Conservation (phyloP, 2,888 invertebrate species). For the Melipona beecheii region DNA sequence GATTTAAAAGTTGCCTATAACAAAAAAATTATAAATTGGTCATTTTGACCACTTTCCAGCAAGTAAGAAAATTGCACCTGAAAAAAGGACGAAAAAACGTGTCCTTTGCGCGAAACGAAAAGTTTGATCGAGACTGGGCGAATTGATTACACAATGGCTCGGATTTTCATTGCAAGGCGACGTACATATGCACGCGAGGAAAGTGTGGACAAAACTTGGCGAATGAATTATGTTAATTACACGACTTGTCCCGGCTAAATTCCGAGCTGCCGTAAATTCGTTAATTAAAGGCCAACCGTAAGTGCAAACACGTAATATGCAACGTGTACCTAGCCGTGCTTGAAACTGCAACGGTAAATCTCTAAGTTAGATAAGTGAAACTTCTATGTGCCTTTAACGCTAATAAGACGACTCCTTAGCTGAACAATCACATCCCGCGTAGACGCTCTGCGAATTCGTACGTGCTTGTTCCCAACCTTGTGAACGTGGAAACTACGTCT, state of each 20-base stretch:
- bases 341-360: constrained; percentile 51
- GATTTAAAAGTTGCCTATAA: too few species aligned
- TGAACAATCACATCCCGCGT: constrained; percentile 24
- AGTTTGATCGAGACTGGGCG: too few species aligned
- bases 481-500: background rate
- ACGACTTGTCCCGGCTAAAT: constrained; percentile 48
- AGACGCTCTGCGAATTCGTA: background rate
- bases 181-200: background rate
- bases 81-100: too few species aligned
- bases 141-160: background rate
- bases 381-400: constrained; percentile 35
- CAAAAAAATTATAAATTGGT: too few species aligned
- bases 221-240: constrained; percentile 59
- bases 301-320: constrained; percentile 48
- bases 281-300: constrained; percentile 57
- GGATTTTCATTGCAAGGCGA: background rate
- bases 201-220: constrained; percentile 26
- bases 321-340: constrained; percentile 18
- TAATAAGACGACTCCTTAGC: constrained; percentile 19
- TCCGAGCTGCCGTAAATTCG: constrained; percentile 55
- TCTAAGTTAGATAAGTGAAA: constrained; percentile 57
- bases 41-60: too few species aligned
- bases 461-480: background rate
- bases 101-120: too few species aligned
- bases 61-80: too few species aligned